A percentile compares a stretch with the other conserved stretches of the same genome.
These are phyloP conservation scores for Prochilodus magdalenae DNA, from an alignment of 2,113 vertebrate species.

Conservation along the genomic window DNA sequence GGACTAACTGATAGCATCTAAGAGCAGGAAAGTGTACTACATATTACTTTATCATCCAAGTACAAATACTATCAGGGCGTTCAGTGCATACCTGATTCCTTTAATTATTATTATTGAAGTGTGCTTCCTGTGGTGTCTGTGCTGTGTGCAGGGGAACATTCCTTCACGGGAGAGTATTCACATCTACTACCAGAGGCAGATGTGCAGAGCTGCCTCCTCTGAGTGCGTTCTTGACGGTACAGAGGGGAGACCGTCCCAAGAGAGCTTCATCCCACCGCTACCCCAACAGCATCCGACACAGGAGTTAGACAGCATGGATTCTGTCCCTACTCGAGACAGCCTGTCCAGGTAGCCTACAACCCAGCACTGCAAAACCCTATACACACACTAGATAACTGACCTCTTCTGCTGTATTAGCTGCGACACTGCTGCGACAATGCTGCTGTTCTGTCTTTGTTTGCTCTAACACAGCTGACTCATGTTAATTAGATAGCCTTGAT, in stretches of 20 bases:
- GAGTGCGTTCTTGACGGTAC: conserved; percentile 81
- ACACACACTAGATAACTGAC: neutral
- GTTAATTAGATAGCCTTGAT: neutral
- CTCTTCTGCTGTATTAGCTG: neutral
- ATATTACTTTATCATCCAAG: too few species aligned
- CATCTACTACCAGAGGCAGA: conserved; percentile 90
- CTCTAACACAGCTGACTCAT: neutral
- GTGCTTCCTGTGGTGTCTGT: neutral
- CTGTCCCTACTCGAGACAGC: conserved; percentile 78
- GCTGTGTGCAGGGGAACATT: conserved; percentile 80
- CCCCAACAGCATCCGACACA: conserved; percentile 56
- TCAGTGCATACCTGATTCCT: too few species aligned
- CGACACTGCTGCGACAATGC: neutral
- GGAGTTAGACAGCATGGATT: conserved; percentile 81
- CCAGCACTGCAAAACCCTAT: neutral
- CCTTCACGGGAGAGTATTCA: conserved; percentile 91
- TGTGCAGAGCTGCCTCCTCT: conserved; percentile 83
- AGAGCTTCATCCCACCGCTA: conserved; percentile 26
- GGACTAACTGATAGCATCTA: too few species aligned
- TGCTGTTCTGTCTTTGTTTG: neutral
- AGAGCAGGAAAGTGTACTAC: too few species aligned
- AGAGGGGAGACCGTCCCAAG: conserved; percentile 39
- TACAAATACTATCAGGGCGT: too few species aligned
- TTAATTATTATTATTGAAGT: neutral
- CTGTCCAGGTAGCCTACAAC: conserved; percentile 83